Conservation (phyloP, 1,140 invertebrate species). For the Drepana arcuata region DNA sequence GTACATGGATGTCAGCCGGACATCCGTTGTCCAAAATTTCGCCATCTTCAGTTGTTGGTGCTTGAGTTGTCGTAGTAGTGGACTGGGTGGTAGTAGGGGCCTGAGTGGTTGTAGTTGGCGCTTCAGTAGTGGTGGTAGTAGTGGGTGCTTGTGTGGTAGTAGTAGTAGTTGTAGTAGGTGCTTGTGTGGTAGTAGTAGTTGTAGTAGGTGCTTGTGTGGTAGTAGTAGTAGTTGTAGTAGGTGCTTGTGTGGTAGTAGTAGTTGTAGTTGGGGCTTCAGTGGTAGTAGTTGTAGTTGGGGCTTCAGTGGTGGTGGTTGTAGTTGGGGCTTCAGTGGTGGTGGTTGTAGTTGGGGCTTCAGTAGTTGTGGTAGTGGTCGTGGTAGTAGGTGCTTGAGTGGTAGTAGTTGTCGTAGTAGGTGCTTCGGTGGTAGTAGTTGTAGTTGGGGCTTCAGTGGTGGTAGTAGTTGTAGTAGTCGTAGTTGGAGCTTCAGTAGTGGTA, state of each 20-base stretch:
- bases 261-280: conserved; percentile 2
- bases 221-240: conserved; percentile 7
- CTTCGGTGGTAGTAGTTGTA: conserved; percentile 4
- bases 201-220: conserved; percentile 8
- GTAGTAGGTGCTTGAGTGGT: conserved; percentile 1
- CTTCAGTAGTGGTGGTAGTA: conserved; percentile 1
- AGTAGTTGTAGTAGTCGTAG: conserved; percentile 3
- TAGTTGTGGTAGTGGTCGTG: conserved; percentile 1
- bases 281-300: conserved; percentile 1
- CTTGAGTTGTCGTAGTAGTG: not conserved
- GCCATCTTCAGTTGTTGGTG: not conserved
- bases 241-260: conserved; percentile 4
- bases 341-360: not conserved
- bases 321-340: conserved; percentile 3
- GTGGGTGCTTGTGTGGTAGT: conserved; percentile 1
- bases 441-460: too few relatives aligned
- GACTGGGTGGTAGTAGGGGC: conserved; percentile 5
- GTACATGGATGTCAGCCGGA: conserved; percentile 23
- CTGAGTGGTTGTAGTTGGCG: not conserved
- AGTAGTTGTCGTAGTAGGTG: conserved; percentile 1
- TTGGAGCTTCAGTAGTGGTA: not conserved
- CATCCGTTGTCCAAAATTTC: conserved; percentile 22
- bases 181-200: conserved; percentile 2
- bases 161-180: conserved; percentile 7
- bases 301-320: conserved; percentile 1